A percentile compares a stretch with the other conserved stretches of the same genome.
These are phyloP conservation scores for Pseudorhombus dupliciocellatus DNA, from an alignment of 2,113 vertebrate genomes.

Conservation along the genomic window DNA sequence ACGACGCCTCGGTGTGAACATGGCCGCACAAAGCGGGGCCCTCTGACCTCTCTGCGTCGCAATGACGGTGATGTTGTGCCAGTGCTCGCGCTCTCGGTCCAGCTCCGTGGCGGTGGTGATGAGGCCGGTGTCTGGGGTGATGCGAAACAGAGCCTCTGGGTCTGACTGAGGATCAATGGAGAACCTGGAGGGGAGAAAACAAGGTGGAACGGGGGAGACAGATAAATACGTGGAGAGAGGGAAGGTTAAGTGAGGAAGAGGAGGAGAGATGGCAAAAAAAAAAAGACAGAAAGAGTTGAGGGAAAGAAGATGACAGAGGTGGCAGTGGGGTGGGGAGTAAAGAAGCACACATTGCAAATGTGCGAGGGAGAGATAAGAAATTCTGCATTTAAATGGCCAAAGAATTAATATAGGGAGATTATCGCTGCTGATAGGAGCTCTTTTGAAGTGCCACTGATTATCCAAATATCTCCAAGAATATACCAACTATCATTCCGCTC, in stretches of 20 bases:
- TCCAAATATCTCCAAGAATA: slow-evolving; percentile 72
- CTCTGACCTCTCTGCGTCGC: slow-evolving; percentile 89
- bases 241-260: slow-evolving; percentile 10
- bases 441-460: slow-evolving; percentile 74
- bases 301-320: slow-evolving; percentile 22
- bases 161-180: slow-evolving; percentile 90
- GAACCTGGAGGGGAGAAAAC: slow-evolving; percentile 77
- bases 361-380: slow-evolving; percentile 69
- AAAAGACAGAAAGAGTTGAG: slow-evolving; percentile 31
- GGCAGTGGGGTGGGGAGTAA: slow-evolving; percentile 31
- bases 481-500: slow-evolving; percentile 60
- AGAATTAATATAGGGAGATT: slow-evolving; percentile 77
- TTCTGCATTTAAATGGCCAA: slow-evolving; percentile 66
- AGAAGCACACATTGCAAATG: slow-evolving; percentile 56
- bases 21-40: slow-evolving; percentile 18
- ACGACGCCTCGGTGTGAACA: not conserved
- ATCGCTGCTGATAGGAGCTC: slow-evolving; percentile 67
- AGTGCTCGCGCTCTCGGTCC: slow-evolving; percentile 87
- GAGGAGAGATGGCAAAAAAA: slow-evolving; percentile 16
- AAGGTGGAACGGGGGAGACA: not conserved
- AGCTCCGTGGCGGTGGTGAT: slow-evolving; percentile 85
- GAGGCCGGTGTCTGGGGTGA: slow-evolving; percentile 86
- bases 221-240: slow-evolving; percentile 1
- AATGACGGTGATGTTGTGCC: slow-evolving; percentile 90
- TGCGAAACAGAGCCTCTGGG: slow-evolving; percentile 86